Percentiles rank a stretch among this genome's conserved stretches.
Evolutionary conservation across 2,797 vertebrate species (phyloP).

Genomic region (Natrix natrix): DNA sequence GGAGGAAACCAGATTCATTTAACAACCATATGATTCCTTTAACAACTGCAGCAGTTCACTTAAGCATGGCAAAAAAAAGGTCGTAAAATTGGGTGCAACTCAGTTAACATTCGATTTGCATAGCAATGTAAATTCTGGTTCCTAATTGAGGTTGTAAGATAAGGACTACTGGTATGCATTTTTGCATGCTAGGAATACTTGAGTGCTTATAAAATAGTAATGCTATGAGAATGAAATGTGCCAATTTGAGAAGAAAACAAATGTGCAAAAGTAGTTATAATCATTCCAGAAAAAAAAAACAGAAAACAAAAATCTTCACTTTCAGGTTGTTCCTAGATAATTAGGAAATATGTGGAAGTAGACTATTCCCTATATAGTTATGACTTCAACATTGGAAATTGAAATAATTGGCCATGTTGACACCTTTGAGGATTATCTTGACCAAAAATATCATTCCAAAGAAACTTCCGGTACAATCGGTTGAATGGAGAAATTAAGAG

Average conservation of each 20-base stretch:
- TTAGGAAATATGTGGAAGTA: background rate
- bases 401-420: background rate
- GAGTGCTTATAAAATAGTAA: background rate
- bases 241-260: background rate
- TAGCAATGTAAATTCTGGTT: background rate
- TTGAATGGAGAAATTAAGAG: background rate
- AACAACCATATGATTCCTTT: background rate
- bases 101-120: background rate
- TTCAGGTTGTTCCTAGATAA: background rate
- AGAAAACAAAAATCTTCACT: background rate
- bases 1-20: background rate
- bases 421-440: background rate
- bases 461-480: background rate
- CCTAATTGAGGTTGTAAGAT: background rate
- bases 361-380: background rate
- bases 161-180: background rate
- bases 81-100: background rate
- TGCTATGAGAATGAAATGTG: background rate
- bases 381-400: background rate
- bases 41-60: background rate
- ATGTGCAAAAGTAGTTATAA: background rate
- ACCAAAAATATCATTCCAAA: background rate
- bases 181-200: background rate
- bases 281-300: background rate
- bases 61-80: background rate